Conservation (phyloP, 2,888 invertebrate species). For the Drosophila tanythrix region DNA sequence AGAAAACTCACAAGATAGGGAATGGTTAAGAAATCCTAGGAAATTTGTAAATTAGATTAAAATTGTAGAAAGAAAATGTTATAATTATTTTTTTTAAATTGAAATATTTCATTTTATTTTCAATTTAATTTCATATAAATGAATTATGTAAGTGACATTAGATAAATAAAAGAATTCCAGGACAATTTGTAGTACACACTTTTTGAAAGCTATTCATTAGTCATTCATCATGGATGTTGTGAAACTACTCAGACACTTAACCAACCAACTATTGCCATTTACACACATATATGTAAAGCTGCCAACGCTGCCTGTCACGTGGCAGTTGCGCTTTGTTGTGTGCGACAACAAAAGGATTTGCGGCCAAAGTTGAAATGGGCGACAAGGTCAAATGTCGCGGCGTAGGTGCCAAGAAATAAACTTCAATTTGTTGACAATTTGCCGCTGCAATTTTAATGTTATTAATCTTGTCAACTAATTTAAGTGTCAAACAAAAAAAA, state of each 20-base stretch:
- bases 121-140: background rate
- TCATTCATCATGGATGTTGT: background rate
- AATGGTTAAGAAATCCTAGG: background rate
- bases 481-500: conserved; percentile 35
- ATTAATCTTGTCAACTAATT: conserved; percentile 59
- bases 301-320: background rate
- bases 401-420: conserved; percentile 51
- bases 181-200: background rate
- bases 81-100: background rate
- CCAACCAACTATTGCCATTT: background rate
- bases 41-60: background rate
- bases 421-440: conserved; percentile 63
- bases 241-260: background rate
- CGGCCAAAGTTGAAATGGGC: conserved; percentile 30
- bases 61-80: background rate
- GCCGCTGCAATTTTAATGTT: conserved; percentile 69
- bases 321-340: conserved; percentile 8
- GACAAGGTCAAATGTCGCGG: conserved; percentile 64
- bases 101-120: background rate
- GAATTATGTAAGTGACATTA: background rate
- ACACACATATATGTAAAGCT: background rate
- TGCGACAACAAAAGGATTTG: conserved; percentile 53
- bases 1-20: background rate
- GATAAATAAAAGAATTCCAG: background rate
- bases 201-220: background rate